Base-by-base conservation (phyloP, 2,888 invertebrate genomes). In the Chymomyza procnemis region DNA sequence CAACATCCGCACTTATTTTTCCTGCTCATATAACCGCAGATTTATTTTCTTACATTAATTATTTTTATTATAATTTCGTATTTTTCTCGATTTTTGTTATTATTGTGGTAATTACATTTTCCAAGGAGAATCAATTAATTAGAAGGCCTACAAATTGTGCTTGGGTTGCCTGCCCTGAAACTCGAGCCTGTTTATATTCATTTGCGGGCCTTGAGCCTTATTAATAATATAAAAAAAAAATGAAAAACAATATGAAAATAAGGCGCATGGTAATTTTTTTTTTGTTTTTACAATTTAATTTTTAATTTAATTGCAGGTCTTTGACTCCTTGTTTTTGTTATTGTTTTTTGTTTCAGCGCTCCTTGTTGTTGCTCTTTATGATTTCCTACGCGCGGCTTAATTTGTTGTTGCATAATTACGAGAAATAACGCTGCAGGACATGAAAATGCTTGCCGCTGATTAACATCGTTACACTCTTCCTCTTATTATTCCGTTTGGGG, bases 351-450 rank as follows among this genome's bases (percentile, higher is more conserved):
- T 61, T 48, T 16, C 54, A 55, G 59, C n/a, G 59, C n/a, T 5
- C 30, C 14, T 19, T 61, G 54, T 30, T 47, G 66, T 16, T 61
- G 61, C 6, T 52, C 60, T 46, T 60, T 66, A 34, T 67, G 59
- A 70, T 69, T 67, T 52, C 65, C 59, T 58, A 26, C 34, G 34
- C 0, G 1, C 56, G 47, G 56, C 77, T 41, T 41, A 75, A 78
- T 80, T 85, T 80, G 85, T 82, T 80, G 74, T 75, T 80, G 69
- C 67, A 73, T 73, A 82, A 85, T 80, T 80, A 80, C 72, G 62
- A 71, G 62, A 62, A 75, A 82, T 58, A 77, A 85, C 65, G 64
- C 73, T 64, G 64, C 56, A 58, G 78, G 69, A 30, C 71, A 71
- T 77, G 52, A 52, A 73, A 65, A 56, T 59, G 50, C 60, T 63